These are phyloP conservation scores for Achroia grisella DNA, from an alignment of 1,140 invertebrate genomes.

Conservation along the genomic window DNA sequence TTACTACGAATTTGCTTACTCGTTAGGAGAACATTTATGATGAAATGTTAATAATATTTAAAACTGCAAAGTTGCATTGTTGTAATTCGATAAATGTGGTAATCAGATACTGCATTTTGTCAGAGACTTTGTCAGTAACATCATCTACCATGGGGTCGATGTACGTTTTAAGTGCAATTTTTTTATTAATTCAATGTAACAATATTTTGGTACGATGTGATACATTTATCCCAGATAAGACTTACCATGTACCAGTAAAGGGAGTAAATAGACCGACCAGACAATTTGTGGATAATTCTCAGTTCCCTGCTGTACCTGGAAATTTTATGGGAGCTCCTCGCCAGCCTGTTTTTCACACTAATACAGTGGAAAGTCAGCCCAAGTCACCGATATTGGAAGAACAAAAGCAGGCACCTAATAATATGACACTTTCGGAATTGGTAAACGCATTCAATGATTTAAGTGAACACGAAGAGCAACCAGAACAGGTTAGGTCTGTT, in stretches of 20 bases:
- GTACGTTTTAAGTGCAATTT: conserved; percentile 1
- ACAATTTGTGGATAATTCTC: conserved; percentile 1
- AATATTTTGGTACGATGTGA: neutral
- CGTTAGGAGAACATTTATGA: no score
- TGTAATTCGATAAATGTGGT: conserved; percentile 4
- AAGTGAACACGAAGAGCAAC: conserved; percentile 7
- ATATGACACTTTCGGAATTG: conserved; percentile 12
- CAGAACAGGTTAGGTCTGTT: conserved; percentile 6
- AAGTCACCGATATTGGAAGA: neutral
- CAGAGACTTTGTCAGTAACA: neutral
- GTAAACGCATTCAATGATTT: conserved; percentile 12
- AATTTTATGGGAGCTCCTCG: neutral
- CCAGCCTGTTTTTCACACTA: conserved; percentile 4
- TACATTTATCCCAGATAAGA: conserved; percentile 4
- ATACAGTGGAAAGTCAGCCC: neutral
- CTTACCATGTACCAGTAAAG: neutral
- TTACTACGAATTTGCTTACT: no score
- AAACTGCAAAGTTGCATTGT: conserved; percentile 20
- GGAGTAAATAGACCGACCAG: neutral
- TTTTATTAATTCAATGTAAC: conserved; percentile 10
- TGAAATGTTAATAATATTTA: neutral
- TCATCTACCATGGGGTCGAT: conserved; percentile 6
- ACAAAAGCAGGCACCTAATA: neutral
- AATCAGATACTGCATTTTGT: neutral
- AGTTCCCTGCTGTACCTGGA: conserved; percentile 9